These are phyloP conservation scores for Hucho hucho DNA, from an alignment of 2,113 vertebrate species.

Conservation along the genomic window DNA sequence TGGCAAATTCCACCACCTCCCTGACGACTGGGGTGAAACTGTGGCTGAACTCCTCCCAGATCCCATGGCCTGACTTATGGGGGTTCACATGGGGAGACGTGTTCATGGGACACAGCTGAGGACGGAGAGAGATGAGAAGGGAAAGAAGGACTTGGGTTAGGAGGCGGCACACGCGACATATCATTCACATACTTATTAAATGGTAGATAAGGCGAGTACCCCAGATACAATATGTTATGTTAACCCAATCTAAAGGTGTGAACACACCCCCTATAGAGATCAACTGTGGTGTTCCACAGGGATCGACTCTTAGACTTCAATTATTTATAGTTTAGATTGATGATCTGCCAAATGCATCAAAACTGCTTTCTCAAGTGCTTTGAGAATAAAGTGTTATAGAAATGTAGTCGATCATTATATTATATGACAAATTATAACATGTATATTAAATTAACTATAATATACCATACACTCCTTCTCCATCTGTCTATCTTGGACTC, in stretches of 20 bases:
- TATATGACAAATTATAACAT: not conserved
- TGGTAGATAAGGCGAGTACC: not conserved
- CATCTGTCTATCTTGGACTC: conserved; percentile 40
- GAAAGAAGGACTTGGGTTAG: not conserved
- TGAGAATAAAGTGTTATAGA: not conserved
- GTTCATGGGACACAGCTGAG: conserved; percentile 96
- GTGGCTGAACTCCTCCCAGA: conserved; percentile 96
- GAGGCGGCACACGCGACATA: not conserved
- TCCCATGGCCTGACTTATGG: conserved; percentile 87
- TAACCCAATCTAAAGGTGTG: not conserved
- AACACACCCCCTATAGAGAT: not conserved
- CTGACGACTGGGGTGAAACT: conserved; percentile 95
- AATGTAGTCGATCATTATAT: not conserved
- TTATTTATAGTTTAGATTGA: not conserved
- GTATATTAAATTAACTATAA: not conserved
- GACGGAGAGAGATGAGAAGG: not conserved
- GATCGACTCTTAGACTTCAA: not conserved
- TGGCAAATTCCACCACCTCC: conserved; percentile 96
- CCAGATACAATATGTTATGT: not conserved
- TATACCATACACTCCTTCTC: conserved; percentile 6
- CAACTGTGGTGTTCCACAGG: not conserved
- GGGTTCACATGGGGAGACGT: conserved; percentile 88
- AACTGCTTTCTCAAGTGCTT: not conserved
- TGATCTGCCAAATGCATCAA: not conserved
- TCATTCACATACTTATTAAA: not conserved